Base-by-base conservation (phyloP, 1,140 invertebrate species). In the Trichonephila clavata region DNA sequence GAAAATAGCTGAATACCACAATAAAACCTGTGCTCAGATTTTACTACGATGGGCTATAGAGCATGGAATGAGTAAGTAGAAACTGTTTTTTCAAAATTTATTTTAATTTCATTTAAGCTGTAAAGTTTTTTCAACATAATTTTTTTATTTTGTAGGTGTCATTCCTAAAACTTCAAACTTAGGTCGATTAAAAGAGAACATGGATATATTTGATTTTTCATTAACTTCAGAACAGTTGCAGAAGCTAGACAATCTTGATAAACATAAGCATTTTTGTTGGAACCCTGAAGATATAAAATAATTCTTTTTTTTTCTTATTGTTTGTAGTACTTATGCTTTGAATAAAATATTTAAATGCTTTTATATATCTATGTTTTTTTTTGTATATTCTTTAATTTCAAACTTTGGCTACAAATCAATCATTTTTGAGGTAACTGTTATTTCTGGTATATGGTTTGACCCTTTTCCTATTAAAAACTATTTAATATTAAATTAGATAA, bases 41-140 rank as follows among this genome's bases (percentile, higher is more conserved):
- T 95, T 97, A 18, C 95, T 98, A 10, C 96, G 96, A 60, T 98
- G 97, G 97, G 96, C 97, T 39, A 95, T 97, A 18, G 97, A 97
- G 95, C 96, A 97, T 95, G 96, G 96, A 77, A 96, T 97, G 93
- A 96, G 96, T 96, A 95, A 95, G 93, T 84, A 39, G 24, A 10
- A 50, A 59, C 24, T 14, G 1, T 7, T 50, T 50, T 50, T 50
- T 50, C 50, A 50, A 50, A 63, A 63, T 63, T 21, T 63, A 20
- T 63, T 63, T 63, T 6, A 1, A 16, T 20, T 63, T 63, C 0
- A 63, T 20, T 6, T 63, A 18, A 1, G 21, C 61, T 20, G 21
- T 18, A 63, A 63, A 18, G 5, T 63, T 63, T 16, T 63, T 63
- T 20, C 1, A 18, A 20, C 21, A 18, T 18, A 6, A 13, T 77